These are phyloP conservation scores for Chloropsis cyanopogon DNA, from an alignment of 2,113 vertebrate genomes.

Conservation along the genomic window DNA sequence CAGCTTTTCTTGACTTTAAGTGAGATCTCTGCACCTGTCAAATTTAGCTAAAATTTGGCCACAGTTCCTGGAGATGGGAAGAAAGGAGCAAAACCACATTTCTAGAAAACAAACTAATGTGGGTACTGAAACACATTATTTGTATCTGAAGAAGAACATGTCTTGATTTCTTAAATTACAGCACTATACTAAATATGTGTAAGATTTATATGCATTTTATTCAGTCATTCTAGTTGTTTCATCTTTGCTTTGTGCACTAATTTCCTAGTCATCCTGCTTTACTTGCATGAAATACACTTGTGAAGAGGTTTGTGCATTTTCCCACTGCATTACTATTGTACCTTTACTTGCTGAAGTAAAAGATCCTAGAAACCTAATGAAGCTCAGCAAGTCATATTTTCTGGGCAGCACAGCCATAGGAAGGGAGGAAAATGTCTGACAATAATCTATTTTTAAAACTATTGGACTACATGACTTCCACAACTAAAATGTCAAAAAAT, in stretches of 20 bases:
- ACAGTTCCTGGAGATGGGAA: background rate
- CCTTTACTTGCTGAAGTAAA: background rate
- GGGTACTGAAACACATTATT: background rate
- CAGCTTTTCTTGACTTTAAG: background rate
- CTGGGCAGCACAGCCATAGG: background rate
- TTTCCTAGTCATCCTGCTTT: background rate
- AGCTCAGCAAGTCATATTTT: background rate
- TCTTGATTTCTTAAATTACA: background rate
- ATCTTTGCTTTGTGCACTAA: background rate
- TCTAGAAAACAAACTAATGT: background rate
- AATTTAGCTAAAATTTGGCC: background rate
- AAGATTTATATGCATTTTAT: background rate
- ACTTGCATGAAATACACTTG: background rate
- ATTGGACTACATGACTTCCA: accelerated
- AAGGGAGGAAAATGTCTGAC: background rate
- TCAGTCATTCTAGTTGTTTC: background rate
- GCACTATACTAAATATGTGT: background rate
- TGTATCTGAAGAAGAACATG: background rate
- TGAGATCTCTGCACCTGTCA: background rate
- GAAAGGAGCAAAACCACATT: background rate
- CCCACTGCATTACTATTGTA: background rate
- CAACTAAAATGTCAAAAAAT: background rate
- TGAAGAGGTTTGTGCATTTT: background rate
- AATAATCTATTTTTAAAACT: background rate
- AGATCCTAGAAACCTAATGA: background rate